Conservation (phyloP, 2,888 invertebrate genomes). For the Sisyra nigra region DNA sequence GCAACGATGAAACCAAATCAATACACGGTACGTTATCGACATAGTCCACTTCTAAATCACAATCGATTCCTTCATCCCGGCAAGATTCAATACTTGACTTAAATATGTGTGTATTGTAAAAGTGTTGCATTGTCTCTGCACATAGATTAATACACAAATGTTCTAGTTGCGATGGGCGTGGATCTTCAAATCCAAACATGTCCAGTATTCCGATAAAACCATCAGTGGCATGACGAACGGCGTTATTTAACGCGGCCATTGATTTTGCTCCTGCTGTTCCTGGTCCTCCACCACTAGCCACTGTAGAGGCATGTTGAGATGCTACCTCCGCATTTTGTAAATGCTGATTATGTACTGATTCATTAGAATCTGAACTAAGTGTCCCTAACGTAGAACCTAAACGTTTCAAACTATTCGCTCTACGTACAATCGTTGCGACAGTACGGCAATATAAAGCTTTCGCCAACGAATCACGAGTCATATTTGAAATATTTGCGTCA, state of each 20-base stretch:
- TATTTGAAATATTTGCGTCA: conserved; percentile 73
- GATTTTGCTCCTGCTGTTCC: conserved; percentile 72
- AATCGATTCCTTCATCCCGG: conserved; percentile 80
- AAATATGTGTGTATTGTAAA: conserved; percentile 94
- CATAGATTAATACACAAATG: conserved; percentile 90
- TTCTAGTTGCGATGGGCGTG: conserved; percentile 77
- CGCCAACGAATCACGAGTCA: conserved; percentile 77
- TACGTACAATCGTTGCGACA: conserved; percentile 81
- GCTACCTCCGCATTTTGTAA: conserved; percentile 38
- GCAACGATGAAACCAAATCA: conserved; percentile 83
- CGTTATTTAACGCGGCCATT: conserved; percentile 83
- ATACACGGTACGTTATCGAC: conserved; percentile 93
- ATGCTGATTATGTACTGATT: conserved; percentile 71
- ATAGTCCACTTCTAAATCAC: conserved; percentile 83
- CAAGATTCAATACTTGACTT: conserved; percentile 88
- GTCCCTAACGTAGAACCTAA: conserved; percentile 69
- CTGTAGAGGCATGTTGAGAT: conserved; percentile 62
- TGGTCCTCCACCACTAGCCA: conserved; percentile 53
- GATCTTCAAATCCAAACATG: conserved; percentile 94
- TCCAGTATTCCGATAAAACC: conserved; percentile 91
- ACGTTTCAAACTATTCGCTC: conserved; percentile 82
- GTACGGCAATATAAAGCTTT: conserved; percentile 89
- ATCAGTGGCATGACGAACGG: conserved; percentile 83
- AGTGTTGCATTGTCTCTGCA: conserved; percentile 95
- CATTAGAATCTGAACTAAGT: conserved; percentile 80